phyloP scores from a whole-genome alignment of 2,797 vertebrate species.

The Acanthurus leucopareius region DNA sequence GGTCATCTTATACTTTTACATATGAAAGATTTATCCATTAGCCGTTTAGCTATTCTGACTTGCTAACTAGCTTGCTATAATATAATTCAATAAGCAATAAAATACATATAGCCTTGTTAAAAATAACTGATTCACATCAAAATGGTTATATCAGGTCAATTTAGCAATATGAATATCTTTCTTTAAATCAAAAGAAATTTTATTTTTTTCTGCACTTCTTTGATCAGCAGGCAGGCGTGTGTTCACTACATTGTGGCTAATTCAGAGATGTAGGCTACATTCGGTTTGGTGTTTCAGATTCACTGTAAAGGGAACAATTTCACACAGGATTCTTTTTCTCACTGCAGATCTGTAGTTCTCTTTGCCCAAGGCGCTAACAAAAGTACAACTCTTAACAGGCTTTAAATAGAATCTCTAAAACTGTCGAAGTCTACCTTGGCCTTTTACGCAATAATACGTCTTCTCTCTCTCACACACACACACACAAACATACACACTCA shows the following conservation, averaged over 20 bases:
- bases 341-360: constrained; percentile 46
- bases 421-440: constrained; percentile 53
- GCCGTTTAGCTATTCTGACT: not conserved
- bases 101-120: not conserved
- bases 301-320: constrained; percentile 25
- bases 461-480: constrained; percentile 62
- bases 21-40: not conserved
- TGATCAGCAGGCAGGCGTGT: not conserved
- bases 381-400: constrained; percentile 54
- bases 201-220: not conserved
- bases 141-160: not conserved
- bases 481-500: constrained; percentile 62
- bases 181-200: not conserved
- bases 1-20: not conserved
- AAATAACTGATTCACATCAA: not conserved
- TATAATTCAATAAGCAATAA: not conserved
- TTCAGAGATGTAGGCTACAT: constrained; percentile 35
- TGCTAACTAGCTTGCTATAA: not conserved
- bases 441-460: constrained; percentile 64
- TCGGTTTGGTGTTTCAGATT: constrained; percentile 15
- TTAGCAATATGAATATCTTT: not conserved
- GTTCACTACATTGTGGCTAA: constrained; percentile 12
- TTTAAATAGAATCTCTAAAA: constrained; percentile 71
- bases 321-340: constrained; percentile 12
- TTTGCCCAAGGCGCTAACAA: constrained; percentile 56